Evolutionary conservation across 2,113 vertebrate genomes (phyloP).

Genomic region (Halichoerus grypus): DNA sequence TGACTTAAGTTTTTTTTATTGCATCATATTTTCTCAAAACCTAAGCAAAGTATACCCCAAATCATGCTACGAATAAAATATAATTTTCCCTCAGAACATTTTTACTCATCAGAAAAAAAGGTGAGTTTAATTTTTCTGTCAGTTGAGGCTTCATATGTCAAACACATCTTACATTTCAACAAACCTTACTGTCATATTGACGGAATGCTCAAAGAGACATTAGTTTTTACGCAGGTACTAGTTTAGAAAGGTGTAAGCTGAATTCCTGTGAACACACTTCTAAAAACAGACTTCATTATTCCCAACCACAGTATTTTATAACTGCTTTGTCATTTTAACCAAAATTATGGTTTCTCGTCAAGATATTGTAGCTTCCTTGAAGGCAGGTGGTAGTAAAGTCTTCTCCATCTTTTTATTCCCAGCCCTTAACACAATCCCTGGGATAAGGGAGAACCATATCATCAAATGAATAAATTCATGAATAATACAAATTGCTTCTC

Average conservation of each 20-base stretch:
- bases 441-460: not conserved
- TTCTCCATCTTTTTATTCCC: not conserved
- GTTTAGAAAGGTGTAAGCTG: slow-evolving; percentile 21
- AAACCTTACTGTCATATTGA: slow-evolving; percentile 68
- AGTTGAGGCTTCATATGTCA: slow-evolving; percentile 56
- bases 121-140: slow-evolving; percentile 75
- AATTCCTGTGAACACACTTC: not conserved
- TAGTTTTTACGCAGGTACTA: not conserved
- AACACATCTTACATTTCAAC: slow-evolving; percentile 68
- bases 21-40: slow-evolving; percentile 56
- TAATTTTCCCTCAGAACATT: slow-evolving; percentile 63
- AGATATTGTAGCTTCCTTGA: slow-evolving; percentile 21
- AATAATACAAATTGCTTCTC: not conserved
- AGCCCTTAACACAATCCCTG: not conserved
- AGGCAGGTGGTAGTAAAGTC: not conserved
- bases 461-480: not conserved
- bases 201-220: not conserved
- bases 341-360: not conserved
- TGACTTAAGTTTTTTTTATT: slow-evolving; percentile 73
- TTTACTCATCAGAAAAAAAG: slow-evolving; percentile 35
- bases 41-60: slow-evolving; percentile 20
- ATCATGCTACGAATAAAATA: slow-evolving; percentile 52
- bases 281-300: slow-evolving; percentile 64
- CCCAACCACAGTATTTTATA: not conserved
- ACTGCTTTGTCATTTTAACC: slow-evolving; percentile 60